Evolutionary conservation across 2,797 vertebrate species (phyloP).

Genomic region (Tragelaphus eurycerus): DNA sequence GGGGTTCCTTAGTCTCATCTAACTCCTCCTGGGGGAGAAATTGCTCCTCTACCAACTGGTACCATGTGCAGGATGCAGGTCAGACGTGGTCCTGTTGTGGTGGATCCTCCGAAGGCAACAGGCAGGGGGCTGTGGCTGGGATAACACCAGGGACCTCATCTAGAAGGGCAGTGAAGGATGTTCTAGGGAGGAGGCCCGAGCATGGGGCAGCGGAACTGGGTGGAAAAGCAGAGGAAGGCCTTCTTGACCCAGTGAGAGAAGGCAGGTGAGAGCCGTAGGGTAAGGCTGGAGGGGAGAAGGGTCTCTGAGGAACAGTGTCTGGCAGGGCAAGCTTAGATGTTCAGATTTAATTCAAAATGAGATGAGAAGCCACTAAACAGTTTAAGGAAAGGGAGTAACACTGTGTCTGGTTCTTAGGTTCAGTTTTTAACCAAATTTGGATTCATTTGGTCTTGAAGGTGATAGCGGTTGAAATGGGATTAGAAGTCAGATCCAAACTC

Average conservation of each 20-base stretch:
- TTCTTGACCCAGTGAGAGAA: not conserved
- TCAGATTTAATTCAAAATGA: not conserved
- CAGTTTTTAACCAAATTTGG: slow-evolving; percentile 36
- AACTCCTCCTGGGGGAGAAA: not conserved
- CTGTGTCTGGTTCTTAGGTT: not conserved
- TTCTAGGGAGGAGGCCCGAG: not conserved
- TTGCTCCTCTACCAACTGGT: not conserved
- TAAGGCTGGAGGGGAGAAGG: not conserved
- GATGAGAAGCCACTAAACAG: not conserved
- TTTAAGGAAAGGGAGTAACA: not conserved
- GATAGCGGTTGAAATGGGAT: not conserved
- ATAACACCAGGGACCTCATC: not conserved
- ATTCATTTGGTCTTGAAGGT: not conserved
- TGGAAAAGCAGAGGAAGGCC: not conserved
- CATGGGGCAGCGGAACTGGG: not conserved
- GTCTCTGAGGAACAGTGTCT: not conserved
- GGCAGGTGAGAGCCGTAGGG: rapidly evolving
- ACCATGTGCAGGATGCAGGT: not conserved
- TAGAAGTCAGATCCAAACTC: not conserved
- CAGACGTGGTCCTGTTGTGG: not conserved
- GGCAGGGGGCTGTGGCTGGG: not conserved
- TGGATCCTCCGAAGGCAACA: not conserved
- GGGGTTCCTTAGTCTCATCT: not conserved
- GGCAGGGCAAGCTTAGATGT: not conserved
- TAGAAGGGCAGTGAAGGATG: not conserved